Evolutionary conservation across 2,113 vertebrate genomes (phyloP), one percentile per base, ranked within the genome.

Genomic region (Corythoichthys haematopterus): DNA sequence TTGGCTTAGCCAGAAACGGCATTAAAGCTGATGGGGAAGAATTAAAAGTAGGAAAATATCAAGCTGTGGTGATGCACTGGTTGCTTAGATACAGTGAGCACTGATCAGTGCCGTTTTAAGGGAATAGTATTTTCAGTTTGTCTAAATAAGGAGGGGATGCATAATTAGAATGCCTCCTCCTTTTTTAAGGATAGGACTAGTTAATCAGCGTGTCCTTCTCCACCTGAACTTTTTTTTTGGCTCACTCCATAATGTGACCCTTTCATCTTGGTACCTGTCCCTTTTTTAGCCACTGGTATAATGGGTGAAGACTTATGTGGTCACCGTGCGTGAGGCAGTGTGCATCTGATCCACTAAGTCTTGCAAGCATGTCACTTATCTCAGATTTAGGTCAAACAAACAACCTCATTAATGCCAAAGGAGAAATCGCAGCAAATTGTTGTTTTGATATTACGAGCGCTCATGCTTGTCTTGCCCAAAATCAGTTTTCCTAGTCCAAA

Each of bases 301-400:
- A 59, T 46, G 1, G 50, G 40, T 65, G 35, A 37, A 70, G 12
- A 20, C 15, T n/a, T 43, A 14, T 4, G 36, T 68, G 56, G 50
- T 62, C 50, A 28, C 20, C 45, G 12, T 40, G 46, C 6, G 28
- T 33, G 37, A 10, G 48, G 12, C 14, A 59, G 37, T 46, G 6
- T 59, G 56, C 28, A 4, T 38, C 1, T 36, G 53, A 43, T 55
- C 33, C 38, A 53, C 38, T 47, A 10, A 0, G 8, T 15, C n/a
- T 40, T 36, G 57, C 68, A 28, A 35, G 62, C 28, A 45, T 70
- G 33, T 46, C 8, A 10, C 2, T 20, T 45, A 52, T 6, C 8
- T 51, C 43, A 57, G 33, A 74, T 71, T 65, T 71, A 73, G 78
- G 73, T 76, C 64, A 76, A 10, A 0, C 7, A 62, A 56, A 37